Base-by-base conservation (phyloP, 2,113 vertebrate genomes). In the Polyodon spathula region DNA sequence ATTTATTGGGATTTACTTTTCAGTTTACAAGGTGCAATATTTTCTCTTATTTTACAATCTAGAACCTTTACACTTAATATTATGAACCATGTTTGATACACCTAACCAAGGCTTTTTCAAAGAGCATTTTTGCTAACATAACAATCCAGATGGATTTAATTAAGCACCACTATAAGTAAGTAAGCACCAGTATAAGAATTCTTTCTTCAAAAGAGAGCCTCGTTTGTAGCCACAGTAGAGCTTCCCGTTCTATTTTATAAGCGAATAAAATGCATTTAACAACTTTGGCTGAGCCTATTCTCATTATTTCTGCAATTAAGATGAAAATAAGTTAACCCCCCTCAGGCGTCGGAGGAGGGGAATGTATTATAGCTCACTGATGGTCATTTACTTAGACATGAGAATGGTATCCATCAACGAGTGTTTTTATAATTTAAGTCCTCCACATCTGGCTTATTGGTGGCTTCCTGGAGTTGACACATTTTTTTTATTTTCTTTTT, bases 371-470 rank as follows among this genome's bases (percentile, higher is more conserved):
- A 1, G 4, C 1, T 50, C 4, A n/a, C 46, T 50, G 46, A 50
- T 12, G 11, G 46, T 50, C n/a, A 50, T 50, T 50, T 10, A 50
- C 10, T 50, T n/a, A 50, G 46, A 50, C 46, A 12, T 12, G 46
- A 50, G 46, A 50, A 50, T 1, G 3, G 46, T 50, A 12, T 50
- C 46, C 46, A 5, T 10, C 46, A 12, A 50, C n/a, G 46, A 50
- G 11, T 12, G 46, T 50, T 50, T 50, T 12, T 50, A n/a, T 50
- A 50, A 50, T 50, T 50, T n/a, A 50, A 50, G 46, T 50, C 46
- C n/a, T 50, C 6, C 42, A 43, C 42, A 43, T 43, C 42, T 43
- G 6, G 10, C 10, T 10, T 43, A 10, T 10, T 43, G n/a, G 42
- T 10, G 42, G 10, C 42, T 43, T 6, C 10, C 6, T 43, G 42